Conservation (phyloP, 2,797 vertebrate species). For the Chiroxiphia lanceolata region DNA sequence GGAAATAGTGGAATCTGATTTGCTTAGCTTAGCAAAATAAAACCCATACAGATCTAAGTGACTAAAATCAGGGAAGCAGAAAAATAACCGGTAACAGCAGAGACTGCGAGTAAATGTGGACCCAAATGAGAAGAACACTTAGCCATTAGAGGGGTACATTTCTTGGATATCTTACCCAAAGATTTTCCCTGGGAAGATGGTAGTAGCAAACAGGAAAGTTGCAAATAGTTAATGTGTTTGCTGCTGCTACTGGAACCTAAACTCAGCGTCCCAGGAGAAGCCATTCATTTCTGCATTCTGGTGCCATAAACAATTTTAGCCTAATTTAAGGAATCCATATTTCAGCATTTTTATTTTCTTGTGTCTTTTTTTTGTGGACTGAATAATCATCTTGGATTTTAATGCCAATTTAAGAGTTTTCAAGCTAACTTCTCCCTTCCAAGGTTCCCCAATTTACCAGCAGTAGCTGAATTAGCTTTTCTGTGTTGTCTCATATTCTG, state of each 20-base stretch:
- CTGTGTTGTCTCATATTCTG: neutral
- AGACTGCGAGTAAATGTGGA: neutral
- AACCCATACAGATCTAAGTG: neutral
- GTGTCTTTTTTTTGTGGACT: neutral
- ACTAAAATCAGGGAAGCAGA: neutral
- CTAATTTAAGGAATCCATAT: neutral
- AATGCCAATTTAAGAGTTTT: neutral
- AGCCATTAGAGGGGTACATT: fast-evolving
- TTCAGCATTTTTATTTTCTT: neutral
- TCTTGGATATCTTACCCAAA: neutral
- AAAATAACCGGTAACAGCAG: neutral
- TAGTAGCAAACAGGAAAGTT: neutral
- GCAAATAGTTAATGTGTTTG: neutral
- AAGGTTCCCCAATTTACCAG: neutral
- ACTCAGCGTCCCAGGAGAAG: neutral
- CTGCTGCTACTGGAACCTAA: neutral
- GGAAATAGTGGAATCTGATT: neutral
- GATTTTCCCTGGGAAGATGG: neutral
- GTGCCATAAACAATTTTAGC: neutral
- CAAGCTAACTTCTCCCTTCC: neutral
- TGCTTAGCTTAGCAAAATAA: neutral
- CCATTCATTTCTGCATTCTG: neutral
- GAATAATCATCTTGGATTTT: neutral
- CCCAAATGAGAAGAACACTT: neutral
- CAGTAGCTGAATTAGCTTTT: neutral